Base-by-base conservation (phyloP, 2,797 vertebrate species). In the Arrhamphus sclerolepis region DNA sequence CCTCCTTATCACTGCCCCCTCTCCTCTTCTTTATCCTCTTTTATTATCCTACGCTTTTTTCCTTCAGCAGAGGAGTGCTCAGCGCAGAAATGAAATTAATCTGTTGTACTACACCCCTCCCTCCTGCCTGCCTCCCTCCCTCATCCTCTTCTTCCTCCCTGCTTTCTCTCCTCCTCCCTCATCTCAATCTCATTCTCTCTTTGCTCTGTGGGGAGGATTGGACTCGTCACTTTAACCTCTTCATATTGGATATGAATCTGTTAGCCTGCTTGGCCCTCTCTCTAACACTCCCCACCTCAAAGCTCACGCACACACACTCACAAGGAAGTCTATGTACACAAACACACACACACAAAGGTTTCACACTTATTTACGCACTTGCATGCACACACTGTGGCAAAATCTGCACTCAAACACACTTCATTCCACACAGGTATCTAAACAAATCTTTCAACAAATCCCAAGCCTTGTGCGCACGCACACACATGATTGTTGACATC, bases 41-140 rank as follows among this genome's bases (percentile, higher is more conserved):
- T 89, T 87, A 85, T 86, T 87, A 80, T 82, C 71, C 79, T 66
- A 47, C 61, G 70, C 50, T 81, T 81, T 83, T 76, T 85, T 56
- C 69, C 80, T 65, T 72, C 63, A 68, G 75, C 70, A 71, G 78
- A 84, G 77, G 78, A 83, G 75, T 76, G 81, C 80, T 84, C 79
- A 62, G 76, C 72, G 56, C 80, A 85, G 77, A 91, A 91, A 91
- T 86, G 71, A 91, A 93, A 92, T 92, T 88, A 92, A 89, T 92
- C 85, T 85, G 85, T 86, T 86, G 83, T 92, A 87, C 82, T 74
- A 81, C 85, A 78, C 66, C 76, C 72, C 77, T 66, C 49, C 56
- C 53, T 63, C 72, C 41, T 46, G n/a, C 63, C 40, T 40, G 44
- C 63, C 49, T 70, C 62, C 2, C 34, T 38, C 34, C 7, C 29